Evolutionary conservation across 37 sponge, comb jelly and placozoan species (phyloP), one percentile per base, ranked within the genome.

Genomic region (Lycopodina hypogea): DNA sequence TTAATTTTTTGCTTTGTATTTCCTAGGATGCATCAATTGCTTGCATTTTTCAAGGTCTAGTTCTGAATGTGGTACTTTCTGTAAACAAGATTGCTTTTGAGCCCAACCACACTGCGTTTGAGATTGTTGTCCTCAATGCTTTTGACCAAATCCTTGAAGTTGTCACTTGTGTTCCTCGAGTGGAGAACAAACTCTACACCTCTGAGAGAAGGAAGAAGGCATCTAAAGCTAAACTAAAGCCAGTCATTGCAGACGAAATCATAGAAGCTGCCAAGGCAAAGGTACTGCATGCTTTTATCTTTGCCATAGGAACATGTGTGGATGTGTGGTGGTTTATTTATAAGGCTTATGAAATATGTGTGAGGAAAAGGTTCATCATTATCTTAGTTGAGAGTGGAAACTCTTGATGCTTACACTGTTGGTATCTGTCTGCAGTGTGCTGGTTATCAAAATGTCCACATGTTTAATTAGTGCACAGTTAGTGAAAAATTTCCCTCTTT

Each of bases 131-230:
- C 19, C 81, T 92, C 71, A 94, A 87, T 74, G 93, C 75, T n/a
- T 90, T 89, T 81, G 95, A 92, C 67, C 84, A 90, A 71, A 89
- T 97, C 78, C 19, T 92, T 65, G 90, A 90, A 69, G 93, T 90
- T 15, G 91, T 87, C 21, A 59, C 65, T 36, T 85, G 85, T 52
- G 77, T 97, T 11, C 98, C 98, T 71, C 88, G 95, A 42, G 95
- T 97, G 42, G 98, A 97, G 72, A 92, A 90, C 17, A 97, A 97
- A 70, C 87, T 97, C 3, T 97, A 89, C 66, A 84, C 90, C 56
- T 81, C 59, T 23, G 95, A 92, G 66, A 82, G 74, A 29, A 45
- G 48, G 48, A 42, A 58, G 9, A 30, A 74, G 50, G 66, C 64
- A 28, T 42, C 68, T 15, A 90, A 91, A 61, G 82, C 90, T 0